Conservation (phyloP, 2,888 invertebrate genomes). For the Cryptus armator region DNA sequence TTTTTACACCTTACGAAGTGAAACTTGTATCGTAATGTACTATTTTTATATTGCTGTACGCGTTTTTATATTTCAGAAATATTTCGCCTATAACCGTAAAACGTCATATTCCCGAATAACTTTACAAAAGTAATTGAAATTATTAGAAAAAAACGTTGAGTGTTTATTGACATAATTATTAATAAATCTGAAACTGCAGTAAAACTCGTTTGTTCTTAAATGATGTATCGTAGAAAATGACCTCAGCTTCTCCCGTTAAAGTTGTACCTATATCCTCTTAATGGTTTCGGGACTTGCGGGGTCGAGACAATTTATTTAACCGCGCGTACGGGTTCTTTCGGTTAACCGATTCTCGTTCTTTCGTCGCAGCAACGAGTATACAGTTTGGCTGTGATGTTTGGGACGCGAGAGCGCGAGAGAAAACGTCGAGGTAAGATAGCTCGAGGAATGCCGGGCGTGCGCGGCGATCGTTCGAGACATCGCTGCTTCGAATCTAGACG, state of each 20-base stretch:
- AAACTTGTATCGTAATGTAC: too few relatives aligned
- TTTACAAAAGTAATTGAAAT: neutral
- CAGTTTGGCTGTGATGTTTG: neutral
- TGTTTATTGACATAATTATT: neutral
- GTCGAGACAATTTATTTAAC: constrained; percentile 60
- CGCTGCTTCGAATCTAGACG: constrained; percentile 64
- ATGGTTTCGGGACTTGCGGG: constrained; percentile 19
- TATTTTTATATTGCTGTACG: neutral
- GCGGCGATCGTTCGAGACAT: constrained; percentile 59
- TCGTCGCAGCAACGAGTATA: constrained; percentile 1
- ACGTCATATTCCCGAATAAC: neutral
- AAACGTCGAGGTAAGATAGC: constrained; percentile 43
- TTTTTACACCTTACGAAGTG: too few relatives aligned
- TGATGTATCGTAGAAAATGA: neutral
- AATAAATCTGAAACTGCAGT: neutral
- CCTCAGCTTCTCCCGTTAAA: neutral
- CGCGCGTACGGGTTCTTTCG: constrained; percentile 1
- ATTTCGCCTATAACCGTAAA: neutral
- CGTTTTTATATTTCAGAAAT: neutral
- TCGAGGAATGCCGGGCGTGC: constrained; percentile 56
- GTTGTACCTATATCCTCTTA: neutral
- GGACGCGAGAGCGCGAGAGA: neutral
- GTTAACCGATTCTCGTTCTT: neutral
- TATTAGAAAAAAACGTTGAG: neutral
- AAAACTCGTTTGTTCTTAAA: neutral